A percentile compares a stretch with the other conserved stretches of the same genome.
These are phyloP conservation scores for Cyrtonyx montezumae DNA, from an alignment of 2,113 vertebrate genomes.

Conservation along the genomic window DNA sequence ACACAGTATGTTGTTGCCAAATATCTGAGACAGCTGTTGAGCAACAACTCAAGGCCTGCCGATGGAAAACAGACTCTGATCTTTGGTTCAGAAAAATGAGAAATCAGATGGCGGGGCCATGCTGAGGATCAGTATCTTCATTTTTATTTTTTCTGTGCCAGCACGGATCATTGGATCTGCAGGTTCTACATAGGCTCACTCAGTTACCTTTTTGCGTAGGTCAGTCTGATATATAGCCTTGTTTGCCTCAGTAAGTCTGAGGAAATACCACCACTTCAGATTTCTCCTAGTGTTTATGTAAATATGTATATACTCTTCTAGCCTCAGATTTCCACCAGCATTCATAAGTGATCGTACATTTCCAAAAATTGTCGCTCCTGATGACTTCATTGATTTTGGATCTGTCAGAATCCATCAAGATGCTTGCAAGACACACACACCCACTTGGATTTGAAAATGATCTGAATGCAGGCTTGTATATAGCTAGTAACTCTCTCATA, in stretches of 20 bases:
- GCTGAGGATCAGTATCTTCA: not conserved
- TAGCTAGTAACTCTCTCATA: not conserved
- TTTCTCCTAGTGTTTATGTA: not conserved
- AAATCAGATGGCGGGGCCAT: not conserved
- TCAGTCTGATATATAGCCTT: not conserved
- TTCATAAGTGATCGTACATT: not conserved
- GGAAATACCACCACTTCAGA: not conserved
- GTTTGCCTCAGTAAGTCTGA: not conserved
- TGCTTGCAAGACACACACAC: not conserved
- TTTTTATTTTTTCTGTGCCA: not conserved
- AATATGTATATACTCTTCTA: not conserved
- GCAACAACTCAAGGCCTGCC: not conserved
- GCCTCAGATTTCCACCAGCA: not conserved
- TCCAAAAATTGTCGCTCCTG: not conserved
- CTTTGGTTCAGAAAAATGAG: not conserved
- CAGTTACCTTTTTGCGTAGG: not conserved
- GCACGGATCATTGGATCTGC: not conserved
- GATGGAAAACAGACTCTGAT: not conserved
- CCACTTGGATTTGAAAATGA: not conserved
- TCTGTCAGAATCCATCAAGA: not conserved
- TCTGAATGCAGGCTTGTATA: not conserved
- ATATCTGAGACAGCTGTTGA: not conserved
- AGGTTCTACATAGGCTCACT: not conserved
- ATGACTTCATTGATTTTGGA: not conserved
- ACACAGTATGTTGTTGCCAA: not conserved